Percentiles rank a stretch among this genome's conserved stretches.
Conservation (phyloP, 2,113 vertebrate genomes). For the Otis tarda region DNA sequence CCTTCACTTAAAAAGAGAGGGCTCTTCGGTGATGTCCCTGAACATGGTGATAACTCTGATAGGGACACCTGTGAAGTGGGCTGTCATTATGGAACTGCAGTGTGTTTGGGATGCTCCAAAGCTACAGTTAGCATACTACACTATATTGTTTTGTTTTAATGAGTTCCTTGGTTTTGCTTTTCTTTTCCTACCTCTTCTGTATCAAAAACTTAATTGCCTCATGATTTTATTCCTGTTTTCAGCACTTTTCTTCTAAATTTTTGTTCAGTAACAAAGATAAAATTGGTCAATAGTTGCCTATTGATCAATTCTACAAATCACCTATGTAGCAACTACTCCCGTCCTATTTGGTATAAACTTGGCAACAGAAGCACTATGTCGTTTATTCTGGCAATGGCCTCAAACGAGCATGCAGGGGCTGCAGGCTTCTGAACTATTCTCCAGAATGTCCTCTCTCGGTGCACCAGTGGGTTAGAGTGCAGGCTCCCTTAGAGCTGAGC, state of each 20-base stretch:
- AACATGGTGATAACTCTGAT: background rate
- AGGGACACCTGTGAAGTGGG: fast-evolving
- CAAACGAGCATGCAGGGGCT: background rate
- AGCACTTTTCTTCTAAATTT: background rate
- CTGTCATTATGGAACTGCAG: background rate
- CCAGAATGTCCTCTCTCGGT: background rate
- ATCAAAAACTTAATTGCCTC: background rate
- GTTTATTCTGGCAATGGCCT: background rate
- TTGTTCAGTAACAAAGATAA: background rate
- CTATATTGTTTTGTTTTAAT: background rate
- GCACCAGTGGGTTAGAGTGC: background rate
- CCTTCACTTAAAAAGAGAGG: background rate
- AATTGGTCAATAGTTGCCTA: background rate
- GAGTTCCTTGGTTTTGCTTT: background rate
- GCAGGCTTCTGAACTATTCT: background rate
- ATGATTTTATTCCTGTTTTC: background rate
- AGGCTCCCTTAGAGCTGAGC: background rate
- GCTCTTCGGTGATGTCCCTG: background rate
- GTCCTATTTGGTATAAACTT: background rate
- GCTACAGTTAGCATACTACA: background rate
- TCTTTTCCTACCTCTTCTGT: background rate
- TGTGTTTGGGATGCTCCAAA: background rate
- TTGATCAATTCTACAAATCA: fast-evolving
- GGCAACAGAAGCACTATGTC: background rate
- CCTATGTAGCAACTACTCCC: background rate